Evolutionary conservation across 2,888 invertebrate genomes (phyloP), one percentile per base, ranked within the genome.

Genomic region (Athetis lepigone): DNA sequence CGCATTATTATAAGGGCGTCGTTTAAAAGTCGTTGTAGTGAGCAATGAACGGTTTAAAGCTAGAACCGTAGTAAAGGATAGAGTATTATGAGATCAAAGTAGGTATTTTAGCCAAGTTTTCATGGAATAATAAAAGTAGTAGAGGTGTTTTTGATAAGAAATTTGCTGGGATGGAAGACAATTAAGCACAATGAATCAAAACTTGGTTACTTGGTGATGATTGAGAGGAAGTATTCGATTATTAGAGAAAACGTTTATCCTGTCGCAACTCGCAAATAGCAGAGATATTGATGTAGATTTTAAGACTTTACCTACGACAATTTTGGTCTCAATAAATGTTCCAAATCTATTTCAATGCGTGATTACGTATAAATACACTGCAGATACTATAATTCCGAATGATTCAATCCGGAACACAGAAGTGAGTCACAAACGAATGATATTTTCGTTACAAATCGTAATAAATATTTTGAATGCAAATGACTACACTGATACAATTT

Each of bases 381-480:
- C 55, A 74, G 27, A 68, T n/a, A n/a, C n/a, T 13, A 19, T 42
- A 25, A 21, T 39, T 56, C 23, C 6, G 19, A 68, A 68, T 74
- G 74, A 70, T 68, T 60, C 51, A 73, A 55, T 60, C 27, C 16
- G 23, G 2, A n/a, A 52, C 43, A 11, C 16, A 33, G 27, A 55
- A 19, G 18, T 73, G 61, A 68, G 6, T 74, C 70, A 60, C 45
- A 27, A 45, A 39, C 21, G 37, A 56, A 42, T 52, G 16, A 23
- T 25, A 54, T 40, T 55, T 46, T 39, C n/a, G 6, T 42, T 42
- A 46, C 29, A 21, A 40, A 54, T 19, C 13, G 42, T 43, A 55
- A 55, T 39, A 18, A 37, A 42, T 70, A 51, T 52, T 47, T 62
- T 42, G 6, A 39, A 61, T 29, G 4, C 2, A 19, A 45, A 51